phyloP scores from a whole-genome alignment of 2,888 invertebrate genomes.

The Tachina grossa region DNA sequence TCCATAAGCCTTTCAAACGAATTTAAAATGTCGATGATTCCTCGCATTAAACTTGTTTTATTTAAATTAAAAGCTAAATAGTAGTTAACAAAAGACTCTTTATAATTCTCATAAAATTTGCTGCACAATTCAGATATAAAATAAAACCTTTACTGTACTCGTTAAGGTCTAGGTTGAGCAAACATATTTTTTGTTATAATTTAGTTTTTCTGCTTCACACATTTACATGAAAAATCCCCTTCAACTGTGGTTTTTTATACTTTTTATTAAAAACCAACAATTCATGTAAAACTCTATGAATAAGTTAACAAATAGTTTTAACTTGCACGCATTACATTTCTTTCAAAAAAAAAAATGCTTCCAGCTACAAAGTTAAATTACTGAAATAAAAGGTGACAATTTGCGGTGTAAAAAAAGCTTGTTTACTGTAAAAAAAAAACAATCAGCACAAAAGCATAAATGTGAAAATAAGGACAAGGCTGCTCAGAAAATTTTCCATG shows the following conservation, averaged over 20 bases:
- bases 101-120: too few species aligned
- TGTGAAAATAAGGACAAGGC: too few species aligned
- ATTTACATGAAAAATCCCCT: not conserved
- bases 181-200: not conserved
- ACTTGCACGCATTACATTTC: not conserved
- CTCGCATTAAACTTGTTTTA: too few species aligned
- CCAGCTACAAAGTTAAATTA: slow-evolving; percentile 8
- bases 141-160: slow-evolving; percentile 1
- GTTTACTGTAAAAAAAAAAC: too few species aligned
- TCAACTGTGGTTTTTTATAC: not conserved
- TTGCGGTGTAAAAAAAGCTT: too few species aligned
- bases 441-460: too few species aligned
- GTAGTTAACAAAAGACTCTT: too few species aligned
- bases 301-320: not conserved
- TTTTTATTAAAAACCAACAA: not conserved
- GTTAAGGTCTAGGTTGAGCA: slow-evolving; percentile 37
- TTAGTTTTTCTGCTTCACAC: not conserved
- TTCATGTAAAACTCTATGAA: not conserved
- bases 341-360: not conserved
- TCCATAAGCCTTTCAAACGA: too few species aligned
- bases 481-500: too few species aligned
- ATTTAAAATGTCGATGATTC: too few species aligned
- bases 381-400: not conserved
- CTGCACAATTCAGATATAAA: too few species aligned
- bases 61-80: too few species aligned